These are phyloP conservation scores for Heteromormyrus szaboi DNA, from an alignment of 2,797 vertebrate genomes.

Conservation along the genomic window DNA sequence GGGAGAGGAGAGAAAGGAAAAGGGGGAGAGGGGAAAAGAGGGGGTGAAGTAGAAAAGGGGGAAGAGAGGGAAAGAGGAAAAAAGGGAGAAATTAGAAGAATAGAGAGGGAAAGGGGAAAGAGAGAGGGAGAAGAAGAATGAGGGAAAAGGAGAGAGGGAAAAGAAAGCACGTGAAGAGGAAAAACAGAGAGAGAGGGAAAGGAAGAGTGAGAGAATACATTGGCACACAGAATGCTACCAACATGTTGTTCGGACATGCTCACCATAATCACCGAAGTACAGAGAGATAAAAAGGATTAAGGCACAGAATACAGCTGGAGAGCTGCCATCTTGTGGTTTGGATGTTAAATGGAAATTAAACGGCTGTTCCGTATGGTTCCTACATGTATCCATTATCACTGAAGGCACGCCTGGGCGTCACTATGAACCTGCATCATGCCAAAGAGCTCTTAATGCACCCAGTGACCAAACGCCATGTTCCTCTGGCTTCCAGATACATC, in stretches of 20 bases:
- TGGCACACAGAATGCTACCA: not conserved
- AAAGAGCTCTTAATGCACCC: not conserved
- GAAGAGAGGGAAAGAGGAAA: not conserved
- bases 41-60: not conserved
- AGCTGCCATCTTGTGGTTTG: not conserved
- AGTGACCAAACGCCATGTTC: not conserved
- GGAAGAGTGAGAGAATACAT: not conserved
- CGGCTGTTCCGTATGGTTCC: not conserved
- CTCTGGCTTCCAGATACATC: not conserved
- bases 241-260: not conserved
- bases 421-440: not conserved
- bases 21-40: not conserved
- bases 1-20: not conserved
- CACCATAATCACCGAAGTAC: not conserved
- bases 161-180: not conserved
- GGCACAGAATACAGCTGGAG: not conserved
- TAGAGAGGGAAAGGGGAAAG: not conserved
- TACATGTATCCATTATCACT: not conserved
- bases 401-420: not conserved
- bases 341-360: not conserved
- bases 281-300: not conserved
- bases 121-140: not conserved
- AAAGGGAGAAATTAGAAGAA: not conserved
- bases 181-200: not conserved
- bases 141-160: not conserved